These are phyloP conservation scores for Scaptomyza hsui DNA, from an alignment of 1,140 invertebrate genomes.

Conservation along the genomic window DNA sequence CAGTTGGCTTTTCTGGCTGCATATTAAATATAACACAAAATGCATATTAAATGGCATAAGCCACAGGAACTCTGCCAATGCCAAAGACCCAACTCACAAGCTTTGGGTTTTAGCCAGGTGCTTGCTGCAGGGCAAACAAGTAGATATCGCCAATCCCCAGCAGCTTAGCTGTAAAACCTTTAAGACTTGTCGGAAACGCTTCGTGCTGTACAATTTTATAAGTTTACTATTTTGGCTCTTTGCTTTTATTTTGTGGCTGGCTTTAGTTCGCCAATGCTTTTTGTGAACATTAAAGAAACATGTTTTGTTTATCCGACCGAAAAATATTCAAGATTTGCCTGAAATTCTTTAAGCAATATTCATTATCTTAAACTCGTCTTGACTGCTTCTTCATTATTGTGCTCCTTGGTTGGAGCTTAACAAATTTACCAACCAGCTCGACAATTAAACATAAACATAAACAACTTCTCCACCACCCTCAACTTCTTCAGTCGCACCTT, in stretches of 20 bases:
- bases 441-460: slow-evolving; percentile 70
- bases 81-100: not conserved
- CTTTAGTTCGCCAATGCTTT: slow-evolving; percentile 25
- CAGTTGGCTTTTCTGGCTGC: slow-evolving; percentile 54
- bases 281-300: too few relatives aligned
- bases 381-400: not conserved
- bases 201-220: slow-evolving; percentile 78
- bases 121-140: slow-evolving; percentile 13
- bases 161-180: slow-evolving; percentile 77
- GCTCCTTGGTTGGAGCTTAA: slow-evolving; percentile 10
- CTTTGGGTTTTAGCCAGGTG: slow-evolving; percentile 31
- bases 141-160: slow-evolving; percentile 38
- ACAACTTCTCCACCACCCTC: slow-evolving; percentile 30
- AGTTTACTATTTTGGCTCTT: slow-evolving; percentile 58
- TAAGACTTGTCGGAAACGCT: slow-evolving; percentile 74
- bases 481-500: slow-evolving; percentile 31
- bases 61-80: slow-evolving; percentile 62
- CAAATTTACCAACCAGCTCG: slow-evolving; percentile 39
- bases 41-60: slow-evolving; percentile 83
- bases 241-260: slow-evolving; percentile 56
- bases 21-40: slow-evolving; percentile 84
- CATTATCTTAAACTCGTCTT: slow-evolving; percentile 4
- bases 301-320: too few relatives aligned
- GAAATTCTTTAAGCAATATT: not conserved
- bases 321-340: too few relatives aligned